Evolutionary conservation across 2,888 invertebrate genomes (phyloP).

Genomic region (Arrhopalites spinosus): DNA sequence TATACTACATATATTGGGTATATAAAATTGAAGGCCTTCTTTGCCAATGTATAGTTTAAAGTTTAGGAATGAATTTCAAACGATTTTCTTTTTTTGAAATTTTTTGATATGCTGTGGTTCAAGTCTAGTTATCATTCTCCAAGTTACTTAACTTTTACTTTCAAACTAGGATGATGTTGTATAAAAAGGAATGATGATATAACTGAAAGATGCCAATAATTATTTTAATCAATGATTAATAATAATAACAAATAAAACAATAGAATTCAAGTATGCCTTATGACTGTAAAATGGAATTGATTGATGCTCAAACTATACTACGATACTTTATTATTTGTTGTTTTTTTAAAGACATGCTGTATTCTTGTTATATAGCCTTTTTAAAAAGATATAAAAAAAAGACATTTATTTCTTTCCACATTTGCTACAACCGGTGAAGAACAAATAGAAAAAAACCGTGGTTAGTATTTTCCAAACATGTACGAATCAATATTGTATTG

Average conservation of each 20-base stretch:
- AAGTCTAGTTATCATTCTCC: background rate
- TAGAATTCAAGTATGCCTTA: constrained; percentile 4
- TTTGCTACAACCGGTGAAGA: no score
- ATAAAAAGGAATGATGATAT: background rate
- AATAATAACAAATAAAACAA: background rate
- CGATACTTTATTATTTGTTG: background rate
- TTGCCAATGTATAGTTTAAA: no score
- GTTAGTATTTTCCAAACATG: no score
- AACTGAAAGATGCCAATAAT: background rate
- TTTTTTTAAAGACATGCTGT: background rate
- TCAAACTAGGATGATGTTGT: background rate
- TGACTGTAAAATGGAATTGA: background rate
- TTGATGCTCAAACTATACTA: background rate
- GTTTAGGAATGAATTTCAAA: no score
- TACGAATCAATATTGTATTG: no score
- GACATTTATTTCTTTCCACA: no score
- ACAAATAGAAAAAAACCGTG: no score
- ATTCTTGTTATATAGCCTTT: background rate
- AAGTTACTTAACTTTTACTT: background rate
- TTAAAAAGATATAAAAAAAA: no score
- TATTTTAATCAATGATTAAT: background rate
- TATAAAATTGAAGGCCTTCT: no score
- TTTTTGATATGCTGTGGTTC: no score
- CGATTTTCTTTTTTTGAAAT: no score
- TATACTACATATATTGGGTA: no score